phyloP scores from a whole-genome alignment of 2,797 vertebrate species.

The Gephyroberyx darwinii region DNA sequence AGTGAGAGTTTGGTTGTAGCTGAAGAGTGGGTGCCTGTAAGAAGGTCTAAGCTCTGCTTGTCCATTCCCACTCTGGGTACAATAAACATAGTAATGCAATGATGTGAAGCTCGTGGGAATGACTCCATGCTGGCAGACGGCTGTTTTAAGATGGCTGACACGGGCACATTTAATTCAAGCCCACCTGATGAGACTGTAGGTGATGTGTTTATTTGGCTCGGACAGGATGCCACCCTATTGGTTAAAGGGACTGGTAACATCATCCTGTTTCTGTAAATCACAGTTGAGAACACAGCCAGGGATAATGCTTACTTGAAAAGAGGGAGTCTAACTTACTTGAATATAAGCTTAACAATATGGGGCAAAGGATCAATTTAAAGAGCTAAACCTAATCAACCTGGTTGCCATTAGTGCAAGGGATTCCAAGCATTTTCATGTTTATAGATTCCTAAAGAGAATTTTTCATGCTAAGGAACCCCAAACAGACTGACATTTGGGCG shows the following conservation, averaged over 20 bases:
- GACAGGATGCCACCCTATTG: conserved; percentile 57
- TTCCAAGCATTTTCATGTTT: not conserved
- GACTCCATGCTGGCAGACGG: conserved; percentile 46
- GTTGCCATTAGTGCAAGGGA: not conserved
- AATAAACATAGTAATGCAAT: conserved; percentile 60
- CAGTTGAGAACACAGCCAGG: conserved; percentile 37
- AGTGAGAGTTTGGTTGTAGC: conserved; percentile 27
- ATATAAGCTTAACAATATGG: conserved; percentile 4
- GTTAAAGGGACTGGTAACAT: conserved; percentile 61
- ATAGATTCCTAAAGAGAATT: not conserved
- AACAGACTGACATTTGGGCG: too few relatives aligned
- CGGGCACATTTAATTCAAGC: conserved; percentile 65
- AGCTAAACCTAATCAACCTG: conserved; percentile 11
- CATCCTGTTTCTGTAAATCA: conserved; percentile 44
- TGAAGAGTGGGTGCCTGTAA: conserved; percentile 31
- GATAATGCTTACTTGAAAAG: conserved; percentile 28
- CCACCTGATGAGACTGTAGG: conserved; percentile 58
- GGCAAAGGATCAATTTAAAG: conserved; percentile 5
- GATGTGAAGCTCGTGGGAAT: conserved; percentile 55
- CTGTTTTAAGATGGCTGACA: conserved; percentile 48
- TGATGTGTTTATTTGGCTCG: conserved; percentile 62
- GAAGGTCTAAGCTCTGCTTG: conserved; percentile 20
- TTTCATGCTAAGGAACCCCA: too few relatives aligned
- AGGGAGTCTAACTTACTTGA: not conserved
- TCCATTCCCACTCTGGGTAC: conserved; percentile 31